These are phyloP conservation scores for Cheilosia variabilis DNA, from an alignment of 2,888 invertebrate species.

Conservation along the genomic window DNA sequence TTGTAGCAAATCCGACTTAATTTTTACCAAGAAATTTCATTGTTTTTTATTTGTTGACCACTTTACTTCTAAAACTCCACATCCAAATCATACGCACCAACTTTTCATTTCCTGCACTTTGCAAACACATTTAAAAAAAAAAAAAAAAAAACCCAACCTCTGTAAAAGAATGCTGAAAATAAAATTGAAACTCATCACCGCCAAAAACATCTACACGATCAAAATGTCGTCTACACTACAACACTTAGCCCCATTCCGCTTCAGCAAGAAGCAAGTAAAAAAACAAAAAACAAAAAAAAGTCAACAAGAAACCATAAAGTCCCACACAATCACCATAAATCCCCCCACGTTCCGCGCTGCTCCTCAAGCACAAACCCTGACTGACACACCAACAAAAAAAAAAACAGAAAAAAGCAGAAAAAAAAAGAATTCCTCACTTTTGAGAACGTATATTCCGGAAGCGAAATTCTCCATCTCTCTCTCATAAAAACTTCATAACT, in stretches of 20 bases:
- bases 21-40: too few species aligned
- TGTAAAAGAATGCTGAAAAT: slow-evolving; percentile 53
- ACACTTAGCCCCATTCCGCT: slow-evolving; percentile 58
- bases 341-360: slow-evolving; percentile 4
- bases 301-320: slow-evolving; percentile 61
- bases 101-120: slow-evolving; percentile 26
- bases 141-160: slow-evolving; percentile 3
- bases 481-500: slow-evolving; percentile 45
- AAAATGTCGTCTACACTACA: slow-evolving; percentile 62
- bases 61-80: too few species aligned
- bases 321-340: slow-evolving; percentile 61
- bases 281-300: slow-evolving; percentile 18
- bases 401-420: background rate
- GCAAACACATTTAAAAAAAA: background rate
- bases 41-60: too few species aligned
- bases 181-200: slow-evolving; percentile 47
- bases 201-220: slow-evolving; percentile 56
- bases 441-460: slow-evolving; percentile 65
- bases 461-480: slow-evolving; percentile 56
- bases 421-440: slow-evolving; percentile 32
- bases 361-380: slow-evolving; percentile 6
- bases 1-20: too few species aligned
- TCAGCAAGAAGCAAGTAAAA: slow-evolving; percentile 12
- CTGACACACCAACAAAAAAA: slow-evolving; percentile 17
- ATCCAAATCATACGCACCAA: background rate